phyloP scores from a whole-genome alignment of 2,888 invertebrate species.

The Ophion slaviceki region DNA sequence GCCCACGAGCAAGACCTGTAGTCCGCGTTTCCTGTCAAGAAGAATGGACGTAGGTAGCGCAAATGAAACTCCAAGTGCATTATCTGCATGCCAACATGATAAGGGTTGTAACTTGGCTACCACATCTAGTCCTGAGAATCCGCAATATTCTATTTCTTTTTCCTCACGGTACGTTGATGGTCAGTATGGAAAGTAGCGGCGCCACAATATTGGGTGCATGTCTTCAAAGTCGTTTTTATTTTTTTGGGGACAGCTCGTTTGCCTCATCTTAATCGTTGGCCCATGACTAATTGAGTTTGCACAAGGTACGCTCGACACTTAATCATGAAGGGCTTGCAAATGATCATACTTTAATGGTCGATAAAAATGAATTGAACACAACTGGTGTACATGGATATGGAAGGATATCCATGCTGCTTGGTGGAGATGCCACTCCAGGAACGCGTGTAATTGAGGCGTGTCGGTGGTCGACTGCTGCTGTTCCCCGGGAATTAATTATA shows the following conservation, averaged over 20 bases:
- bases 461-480: constrained; percentile 48
- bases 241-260: background rate
- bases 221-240: background rate
- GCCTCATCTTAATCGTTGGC: background rate
- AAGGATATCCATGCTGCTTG: constrained; percentile 34
- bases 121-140: background rate
- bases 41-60: constrained; percentile 65
- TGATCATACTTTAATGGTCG: constrained; percentile 8
- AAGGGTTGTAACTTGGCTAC: constrained; percentile 58
- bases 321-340: constrained; percentile 11
- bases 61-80: constrained; percentile 67
- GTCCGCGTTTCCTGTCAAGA: constrained; percentile 60
- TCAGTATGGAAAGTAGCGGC: background rate
- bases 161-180: background rate
- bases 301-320: constrained; percentile 30
- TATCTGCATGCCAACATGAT: constrained; percentile 67
- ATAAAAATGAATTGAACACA: constrained; percentile 27
- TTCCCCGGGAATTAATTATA: constrained; percentile 66
- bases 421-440: constrained; percentile 19
- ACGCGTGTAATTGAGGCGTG: constrained; percentile 64
- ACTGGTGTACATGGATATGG: constrained; percentile 7
- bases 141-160: background rate
- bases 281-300: constrained; percentile 30
- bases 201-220: background rate
- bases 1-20: constrained; percentile 48